Conservation (phyloP, 2,888 invertebrate species). For the Agriopis leucophaearia region DNA sequence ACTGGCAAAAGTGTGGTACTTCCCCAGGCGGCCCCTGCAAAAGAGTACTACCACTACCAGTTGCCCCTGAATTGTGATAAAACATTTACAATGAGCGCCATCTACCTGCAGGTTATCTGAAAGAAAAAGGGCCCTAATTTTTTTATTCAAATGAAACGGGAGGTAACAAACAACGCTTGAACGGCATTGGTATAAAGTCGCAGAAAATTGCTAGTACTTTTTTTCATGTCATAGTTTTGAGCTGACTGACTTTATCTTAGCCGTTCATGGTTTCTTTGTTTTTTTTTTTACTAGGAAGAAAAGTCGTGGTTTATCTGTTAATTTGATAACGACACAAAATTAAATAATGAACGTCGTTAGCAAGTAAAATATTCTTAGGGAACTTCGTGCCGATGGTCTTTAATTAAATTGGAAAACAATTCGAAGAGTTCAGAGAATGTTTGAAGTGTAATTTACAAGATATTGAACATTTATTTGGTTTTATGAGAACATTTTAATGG, state of each 20-base stretch:
- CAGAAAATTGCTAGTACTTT: background rate
- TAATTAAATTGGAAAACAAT: slow-evolving; percentile 50
- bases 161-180: no score
- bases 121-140: no score
- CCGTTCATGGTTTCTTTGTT: background rate
- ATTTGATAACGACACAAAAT: slow-evolving; percentile 44
- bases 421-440: slow-evolving; percentile 42
- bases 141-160: no score
- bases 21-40: no score
- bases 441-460: slow-evolving; percentile 41
- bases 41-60: no score
- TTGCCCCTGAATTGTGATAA: no score
- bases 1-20: no score
- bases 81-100: no score
- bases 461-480: slow-evolving; percentile 42
- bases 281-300: slow-evolving; percentile 3
- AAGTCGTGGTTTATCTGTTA: slow-evolving; percentile 38
- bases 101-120: no score
- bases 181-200: no score
- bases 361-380: slow-evolving; percentile 44
- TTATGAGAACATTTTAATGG: slow-evolving; percentile 11
- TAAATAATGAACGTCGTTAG: slow-evolving; percentile 44
- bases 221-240: background rate
- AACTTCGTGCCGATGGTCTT: slow-evolving; percentile 38
- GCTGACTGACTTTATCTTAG: background rate